These are phyloP conservation scores for Prietella phreatophila DNA, from an alignment of 2,113 vertebrate genomes.

Conservation along the genomic window DNA sequence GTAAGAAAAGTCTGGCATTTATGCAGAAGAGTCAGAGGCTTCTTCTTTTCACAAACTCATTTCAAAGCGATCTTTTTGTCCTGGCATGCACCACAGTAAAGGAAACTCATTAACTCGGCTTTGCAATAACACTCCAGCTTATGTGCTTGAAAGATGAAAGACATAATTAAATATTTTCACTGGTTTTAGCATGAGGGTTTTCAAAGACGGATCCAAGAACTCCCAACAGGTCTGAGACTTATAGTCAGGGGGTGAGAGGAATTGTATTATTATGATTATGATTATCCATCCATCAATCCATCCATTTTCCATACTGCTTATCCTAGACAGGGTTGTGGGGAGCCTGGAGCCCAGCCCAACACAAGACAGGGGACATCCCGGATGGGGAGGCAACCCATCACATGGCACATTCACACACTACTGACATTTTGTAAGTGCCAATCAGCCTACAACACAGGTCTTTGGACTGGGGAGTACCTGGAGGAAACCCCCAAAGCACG, in stretches of 20 bases:
- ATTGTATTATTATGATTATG: neutral
- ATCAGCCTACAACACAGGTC: too few relatives aligned
- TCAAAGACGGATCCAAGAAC: neutral
- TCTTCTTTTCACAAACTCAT: neutral
- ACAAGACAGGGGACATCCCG: too few relatives aligned
- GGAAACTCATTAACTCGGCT: neutral
- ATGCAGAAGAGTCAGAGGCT: neutral
- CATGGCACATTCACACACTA: too few relatives aligned
- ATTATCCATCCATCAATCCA: too few relatives aligned
- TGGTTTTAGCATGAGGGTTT: neutral
- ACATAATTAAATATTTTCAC: neutral
- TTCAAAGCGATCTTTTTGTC: neutral
- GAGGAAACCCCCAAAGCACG: too few relatives aligned
- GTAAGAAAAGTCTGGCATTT: neutral
- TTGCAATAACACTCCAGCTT: neutral
- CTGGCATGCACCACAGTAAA: neutral
- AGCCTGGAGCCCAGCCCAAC: too few relatives aligned
- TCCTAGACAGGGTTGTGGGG: too few relatives aligned
- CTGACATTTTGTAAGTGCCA: too few relatives aligned
- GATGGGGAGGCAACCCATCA: too few relatives aligned
- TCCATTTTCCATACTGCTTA: too few relatives aligned
- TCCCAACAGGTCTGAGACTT: neutral
- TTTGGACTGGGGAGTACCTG: too few relatives aligned
- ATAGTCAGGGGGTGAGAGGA: neutral
- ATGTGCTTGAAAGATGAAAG: neutral